These are phyloP conservation scores for Peromyscus nudipes DNA, from an alignment of 2,797 vertebrate species.

Conservation along the genomic window DNA sequence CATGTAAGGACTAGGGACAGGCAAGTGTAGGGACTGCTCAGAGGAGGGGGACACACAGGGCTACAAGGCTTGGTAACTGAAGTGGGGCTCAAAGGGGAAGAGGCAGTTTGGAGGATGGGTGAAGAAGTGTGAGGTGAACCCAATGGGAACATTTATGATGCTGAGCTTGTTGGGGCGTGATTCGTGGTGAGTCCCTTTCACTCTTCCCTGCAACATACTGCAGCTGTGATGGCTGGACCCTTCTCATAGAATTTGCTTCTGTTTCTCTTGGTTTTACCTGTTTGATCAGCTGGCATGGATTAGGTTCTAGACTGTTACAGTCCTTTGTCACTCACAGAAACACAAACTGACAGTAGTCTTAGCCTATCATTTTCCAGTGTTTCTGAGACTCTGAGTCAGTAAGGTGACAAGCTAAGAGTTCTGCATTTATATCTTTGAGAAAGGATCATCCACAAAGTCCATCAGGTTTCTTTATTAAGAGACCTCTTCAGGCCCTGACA, in stretches of 20 bases:
- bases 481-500: neutral
- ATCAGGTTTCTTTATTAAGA: neutral
- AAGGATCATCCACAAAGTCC: neutral
- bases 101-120: neutral
- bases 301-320: neutral
- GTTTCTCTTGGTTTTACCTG: neutral
- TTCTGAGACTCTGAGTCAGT: neutral
- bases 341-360: neutral
- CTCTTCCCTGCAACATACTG: neutral
- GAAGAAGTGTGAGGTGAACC: neutral
- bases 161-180: neutral
- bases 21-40: neutral
- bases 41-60: neutral
- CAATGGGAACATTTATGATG: neutral
- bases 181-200: neutral
- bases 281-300: neutral
- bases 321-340: neutral
- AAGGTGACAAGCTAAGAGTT: neutral
- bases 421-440: neutral
- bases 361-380: neutral
- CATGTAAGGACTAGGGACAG: rapidly evolving
- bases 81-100: neutral
- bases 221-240: neutral
- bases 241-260: neutral
- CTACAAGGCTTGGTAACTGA: neutral